Base-by-base conservation (phyloP, 2,888 invertebrate genomes). In the Acleris literana region DNA sequence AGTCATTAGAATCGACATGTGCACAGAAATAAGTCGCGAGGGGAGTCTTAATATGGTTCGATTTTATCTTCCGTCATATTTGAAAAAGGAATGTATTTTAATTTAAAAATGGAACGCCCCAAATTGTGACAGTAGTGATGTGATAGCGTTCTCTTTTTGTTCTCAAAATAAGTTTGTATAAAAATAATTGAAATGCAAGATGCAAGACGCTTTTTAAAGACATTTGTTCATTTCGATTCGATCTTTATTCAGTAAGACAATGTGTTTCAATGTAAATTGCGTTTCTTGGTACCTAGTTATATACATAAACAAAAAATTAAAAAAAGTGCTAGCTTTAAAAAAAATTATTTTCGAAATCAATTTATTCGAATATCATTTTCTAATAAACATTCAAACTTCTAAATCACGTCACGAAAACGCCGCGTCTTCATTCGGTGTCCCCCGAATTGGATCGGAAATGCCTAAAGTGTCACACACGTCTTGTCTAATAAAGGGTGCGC, bases 1-100 rank as follows among this genome's bases (percentile, higher is more conserved):
- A 60, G 55, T 65, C 60, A 65, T 65, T 65, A 61, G 44, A 61
- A 65, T 65, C 65, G 65, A 61, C 65, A 65, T 65, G 65, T 65
- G 65, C 55, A 51, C 60, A 55, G 60, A 56, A 65, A 57, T 57
- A 57, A 61, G 60, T 65, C 65, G 57, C 57, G 65, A 61, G 65
- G 65, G 65, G 65, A 61, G 58, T 64, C 57, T 57, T 57, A 64
- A 51, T 65, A 61, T 46, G 57, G 22, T 65, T 65, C 65, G 65
- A 65, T 65, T 65, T 61, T 65, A 65, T 65, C 65, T 61, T 57
- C 60, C 49, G 49, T 43, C 53, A 46, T 56, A 65, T 65, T 65
- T 61, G 60, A 65, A 65, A 59, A 65, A 56, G 60, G 60, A 65
- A 51, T 56, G 60, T 55, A 33, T 61, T 55, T 61, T 59, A 54